These are phyloP conservation scores for Acinonyx jubatus DNA, from an alignment of 2,113 vertebrate genomes.

Conservation along the genomic window DNA sequence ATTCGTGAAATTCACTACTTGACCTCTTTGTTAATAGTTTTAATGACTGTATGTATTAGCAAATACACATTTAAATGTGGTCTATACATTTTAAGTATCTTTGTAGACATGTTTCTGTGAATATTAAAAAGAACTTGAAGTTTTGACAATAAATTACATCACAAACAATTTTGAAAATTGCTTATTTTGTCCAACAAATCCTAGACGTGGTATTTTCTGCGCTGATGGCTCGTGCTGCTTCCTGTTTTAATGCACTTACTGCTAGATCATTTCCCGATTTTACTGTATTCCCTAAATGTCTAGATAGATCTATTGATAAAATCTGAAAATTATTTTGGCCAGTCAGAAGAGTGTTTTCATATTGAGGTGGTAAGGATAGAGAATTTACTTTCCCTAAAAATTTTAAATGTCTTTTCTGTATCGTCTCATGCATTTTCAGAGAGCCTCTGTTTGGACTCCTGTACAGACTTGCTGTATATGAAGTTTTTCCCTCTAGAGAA, in stretches of 20 bases:
- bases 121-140: background rate
- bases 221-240: background rate
- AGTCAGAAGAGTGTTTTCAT: background rate
- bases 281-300: background rate
- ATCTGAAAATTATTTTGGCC: background rate
- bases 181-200: background rate
- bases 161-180: background rate
- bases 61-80: background rate
- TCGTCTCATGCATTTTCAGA: background rate
- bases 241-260: background rate
- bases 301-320: background rate
- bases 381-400: background rate
- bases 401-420: background rate
- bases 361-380: background rate
- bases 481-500: background rate
- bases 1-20: background rate
- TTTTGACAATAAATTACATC: background rate
- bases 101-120: background rate
- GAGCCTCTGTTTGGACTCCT: background rate
- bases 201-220: background rate
- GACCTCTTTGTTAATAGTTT: background rate
- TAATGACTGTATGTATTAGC: background rate
- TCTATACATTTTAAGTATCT: background rate
- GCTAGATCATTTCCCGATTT: background rate
- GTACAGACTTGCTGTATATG: background rate